These are phyloP conservation scores for Grantiella picta DNA, from an alignment of 2,113 vertebrate species.

Conservation along the genomic window DNA sequence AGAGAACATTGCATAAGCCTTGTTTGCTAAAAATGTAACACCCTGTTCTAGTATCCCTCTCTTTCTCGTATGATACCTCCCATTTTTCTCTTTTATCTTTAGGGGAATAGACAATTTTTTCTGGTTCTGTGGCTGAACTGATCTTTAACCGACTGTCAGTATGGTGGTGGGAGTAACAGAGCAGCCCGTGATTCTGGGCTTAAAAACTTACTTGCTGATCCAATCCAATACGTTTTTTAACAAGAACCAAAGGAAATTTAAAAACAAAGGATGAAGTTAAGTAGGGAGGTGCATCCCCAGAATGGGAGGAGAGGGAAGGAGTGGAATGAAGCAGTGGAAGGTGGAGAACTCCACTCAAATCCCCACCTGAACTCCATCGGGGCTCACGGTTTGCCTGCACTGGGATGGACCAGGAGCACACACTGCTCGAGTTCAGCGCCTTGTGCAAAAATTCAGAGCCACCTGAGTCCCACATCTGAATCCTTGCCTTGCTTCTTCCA, in stretches of 20 bases:
- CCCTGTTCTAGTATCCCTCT: accelerated
- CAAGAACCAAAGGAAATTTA: background rate
- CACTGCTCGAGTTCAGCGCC: accelerated
- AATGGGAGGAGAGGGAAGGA: background rate
- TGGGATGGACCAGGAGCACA: accelerated
- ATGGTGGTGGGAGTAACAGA: accelerated
- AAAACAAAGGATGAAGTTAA: background rate
- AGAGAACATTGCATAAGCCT: background rate
- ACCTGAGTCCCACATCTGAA: accelerated
- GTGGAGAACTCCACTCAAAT: background rate
- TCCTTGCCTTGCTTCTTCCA: background rate
- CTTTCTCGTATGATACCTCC: background rate
- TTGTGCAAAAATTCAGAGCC: background rate
- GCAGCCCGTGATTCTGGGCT: background rate
- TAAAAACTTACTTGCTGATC: background rate
- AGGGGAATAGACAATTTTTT: background rate
- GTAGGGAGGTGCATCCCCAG: background rate
- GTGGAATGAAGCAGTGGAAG: background rate
- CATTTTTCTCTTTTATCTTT: background rate
- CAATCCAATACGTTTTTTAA: accelerated
- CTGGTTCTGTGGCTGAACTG: background rate
- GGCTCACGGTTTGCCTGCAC: background rate
- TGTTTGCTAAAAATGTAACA: background rate
- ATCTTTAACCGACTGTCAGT: background rate
- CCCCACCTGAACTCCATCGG: background rate